A percentile compares a stretch with the other conserved stretches of the same genome.
Evolutionary conservation across 2,113 vertebrate species (phyloP).

Genomic region (Uria lomvia): DNA sequence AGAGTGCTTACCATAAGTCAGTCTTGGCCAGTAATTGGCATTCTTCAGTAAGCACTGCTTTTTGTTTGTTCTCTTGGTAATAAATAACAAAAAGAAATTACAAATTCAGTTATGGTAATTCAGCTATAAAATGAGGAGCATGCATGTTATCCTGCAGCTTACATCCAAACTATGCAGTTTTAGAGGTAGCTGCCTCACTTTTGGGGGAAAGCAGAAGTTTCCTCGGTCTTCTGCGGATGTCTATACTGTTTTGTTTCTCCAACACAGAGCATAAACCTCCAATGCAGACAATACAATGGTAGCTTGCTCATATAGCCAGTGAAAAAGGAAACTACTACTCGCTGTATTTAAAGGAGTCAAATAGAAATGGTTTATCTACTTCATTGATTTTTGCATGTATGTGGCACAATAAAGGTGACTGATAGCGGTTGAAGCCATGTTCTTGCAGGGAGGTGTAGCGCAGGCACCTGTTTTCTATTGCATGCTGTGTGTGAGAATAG

Average conservation of each 20-base stretch:
- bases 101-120: not conserved
- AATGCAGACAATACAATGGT: not conserved
- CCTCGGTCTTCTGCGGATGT: not conserved
- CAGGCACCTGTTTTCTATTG: not conserved
- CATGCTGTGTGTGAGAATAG: not conserved
- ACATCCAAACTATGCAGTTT: not conserved
- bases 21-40: too few relatives aligned
- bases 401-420: not conserved
- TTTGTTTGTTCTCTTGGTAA: not conserved
- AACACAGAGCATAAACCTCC: not conserved
- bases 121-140: not conserved
- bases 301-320: not conserved
- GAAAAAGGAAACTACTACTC: not conserved
- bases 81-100: not conserved
- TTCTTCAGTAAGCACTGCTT: not conserved
- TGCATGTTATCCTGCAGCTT: not conserved
- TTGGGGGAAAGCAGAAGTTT: not conserved
- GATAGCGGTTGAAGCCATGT: not conserved
- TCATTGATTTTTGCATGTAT: not conserved
- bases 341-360: not conserved
- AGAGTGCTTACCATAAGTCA: too few relatives aligned
- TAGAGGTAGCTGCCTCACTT: not conserved
- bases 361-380: not conserved
- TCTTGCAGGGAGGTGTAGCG: not conserved
- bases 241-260: not conserved